Percentiles rank a stretch among this genome's conserved stretches.
phyloP scores from a whole-genome alignment of 2,797 vertebrate genomes.

The Arctocebus calabarensis region DNA sequence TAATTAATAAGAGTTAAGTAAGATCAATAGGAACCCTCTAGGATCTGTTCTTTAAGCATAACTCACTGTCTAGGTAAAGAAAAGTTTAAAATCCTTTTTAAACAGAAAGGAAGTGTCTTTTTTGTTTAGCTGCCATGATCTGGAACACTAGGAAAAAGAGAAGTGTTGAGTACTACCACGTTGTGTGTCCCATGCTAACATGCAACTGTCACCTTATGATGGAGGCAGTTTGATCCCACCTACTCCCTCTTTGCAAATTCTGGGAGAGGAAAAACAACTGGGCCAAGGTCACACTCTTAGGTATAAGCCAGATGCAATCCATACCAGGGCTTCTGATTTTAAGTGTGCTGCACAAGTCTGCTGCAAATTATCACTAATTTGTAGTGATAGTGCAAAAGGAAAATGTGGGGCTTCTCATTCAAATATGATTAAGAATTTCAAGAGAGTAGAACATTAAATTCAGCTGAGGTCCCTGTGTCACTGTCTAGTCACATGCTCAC shows the following conservation, averaged over 20 bases:
- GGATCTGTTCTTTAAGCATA: background rate
- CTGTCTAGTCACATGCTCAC: background rate
- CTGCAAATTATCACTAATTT: no score
- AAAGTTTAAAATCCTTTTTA: constrained; percentile 44
- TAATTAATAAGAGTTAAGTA: constrained; percentile 80
- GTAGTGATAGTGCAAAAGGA: background rate
- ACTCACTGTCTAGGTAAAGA: constrained; percentile 30
- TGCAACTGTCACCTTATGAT: background rate
- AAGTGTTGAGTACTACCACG: background rate
- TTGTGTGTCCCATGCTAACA: background rate
- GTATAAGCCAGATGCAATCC: background rate
- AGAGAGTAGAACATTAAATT: background rate
- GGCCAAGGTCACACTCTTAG: constrained; percentile 16
- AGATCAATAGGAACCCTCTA: constrained; percentile 66
- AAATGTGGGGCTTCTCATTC: background rate
- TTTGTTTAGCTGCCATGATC: background rate
- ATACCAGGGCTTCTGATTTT: background rate
- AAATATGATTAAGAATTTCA: background rate
- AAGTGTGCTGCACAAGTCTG: background rate
- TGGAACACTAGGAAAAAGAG: background rate
- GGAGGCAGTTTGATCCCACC: background rate
- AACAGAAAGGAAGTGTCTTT: constrained; percentile 38
- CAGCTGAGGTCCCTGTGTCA: background rate
- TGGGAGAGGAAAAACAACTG: background rate
- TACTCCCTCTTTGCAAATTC: background rate